Base-by-base conservation (phyloP, 2,797 vertebrate species). In the Gymnothorax javanicus region DNA sequence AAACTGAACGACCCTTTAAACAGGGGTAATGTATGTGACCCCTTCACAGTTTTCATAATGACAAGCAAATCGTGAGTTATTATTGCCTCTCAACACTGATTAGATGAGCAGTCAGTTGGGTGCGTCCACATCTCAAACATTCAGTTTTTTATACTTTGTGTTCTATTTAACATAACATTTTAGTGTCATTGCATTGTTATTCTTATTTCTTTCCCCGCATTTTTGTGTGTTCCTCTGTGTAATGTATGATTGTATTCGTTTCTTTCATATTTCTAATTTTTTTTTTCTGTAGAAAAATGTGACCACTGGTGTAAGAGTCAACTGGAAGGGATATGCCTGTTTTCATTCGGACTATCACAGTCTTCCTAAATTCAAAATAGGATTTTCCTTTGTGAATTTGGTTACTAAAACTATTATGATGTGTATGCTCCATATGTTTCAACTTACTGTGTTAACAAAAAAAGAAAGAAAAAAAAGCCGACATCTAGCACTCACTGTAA, bases 61-160 rank as follows among this genome's bases (percentile, higher is more conserved):
- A 67, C 67, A 84, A 84, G 59, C 83, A 84, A 43, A 84, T 67
- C 77, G 20, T 33, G 56, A 23, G 52, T 23, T 54, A 9, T 81
- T 69, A 60, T 50, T 52, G 43, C 83, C 83, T 67, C 43, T 83
- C 82, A 83, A 52, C 43, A 54, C 83, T 64, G 83, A 84, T 84
- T 84, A 84, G 60, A 84, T 23, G 15, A 11, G 83, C 83, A 67
- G 62, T 67, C 62, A 84, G n/a, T 84, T 64, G 69, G 62, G 33
- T 43, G 7, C 11, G 20, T n/a, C 25, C 52, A n/a, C 50, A 81
- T 23, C 56, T 56, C 50, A 50, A 81, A 33, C 13, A 12, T 81
- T 54, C 4, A 54, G 12, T 56, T 54, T 23, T 43, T 56, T 54
- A 81, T 23, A 56, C 56, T 54, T 81, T 81, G 7, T n/a, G 52